Evolutionary conservation across 2,113 vertebrate genomes (phyloP), one percentile per base, ranked within the genome.

Genomic region (Hiodon tergisus): DNA sequence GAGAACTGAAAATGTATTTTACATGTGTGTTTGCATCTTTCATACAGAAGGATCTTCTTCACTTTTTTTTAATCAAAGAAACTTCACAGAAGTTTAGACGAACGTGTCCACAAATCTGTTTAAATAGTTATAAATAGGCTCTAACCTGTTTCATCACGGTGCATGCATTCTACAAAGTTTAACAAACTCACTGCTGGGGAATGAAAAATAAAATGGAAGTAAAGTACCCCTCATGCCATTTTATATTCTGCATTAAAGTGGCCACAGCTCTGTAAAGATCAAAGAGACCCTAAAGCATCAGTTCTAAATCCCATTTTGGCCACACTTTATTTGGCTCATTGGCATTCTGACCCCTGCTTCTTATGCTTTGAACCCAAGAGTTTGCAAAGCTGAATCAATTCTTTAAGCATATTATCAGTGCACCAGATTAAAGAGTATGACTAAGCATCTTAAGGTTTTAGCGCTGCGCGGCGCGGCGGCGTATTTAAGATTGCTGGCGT

Each of bases 371-470:
- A 92, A 91, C 89, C 51, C 54, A 85, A 86, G 87, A 92, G 86
- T 89, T 89, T 83, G 79, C 80, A 85, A 91, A 92, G 85, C 88
- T 83, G 83, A 89, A 90, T 88, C 82, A 87, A 87, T 92, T 88
- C 89, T 91, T 90, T 90, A 90, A 90, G 91, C 90, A 92, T 89
- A 91, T 90, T 90, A 90, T 88, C 88, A 89, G 85, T 86, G 75
- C 86, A 73, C 83, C 84, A 85, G 86, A 86, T 87, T 90, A 89
- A 89, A 89, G 88, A 89, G 88, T 87, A 90, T 89, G 83, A 81
- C 88, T 90, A 90, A 91, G 88, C 88, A 89, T 86, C 87, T 89
- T 89, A 89, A 89, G 89, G 90, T 85, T 90, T 91, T 90, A 90
- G 88, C 85, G 85, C 88, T 85, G 82, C 86, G 87, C 86, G 86